Base-by-base conservation (phyloP, 35 echinoderm and acorn worm species). In the Chiridota heheva region DNA sequence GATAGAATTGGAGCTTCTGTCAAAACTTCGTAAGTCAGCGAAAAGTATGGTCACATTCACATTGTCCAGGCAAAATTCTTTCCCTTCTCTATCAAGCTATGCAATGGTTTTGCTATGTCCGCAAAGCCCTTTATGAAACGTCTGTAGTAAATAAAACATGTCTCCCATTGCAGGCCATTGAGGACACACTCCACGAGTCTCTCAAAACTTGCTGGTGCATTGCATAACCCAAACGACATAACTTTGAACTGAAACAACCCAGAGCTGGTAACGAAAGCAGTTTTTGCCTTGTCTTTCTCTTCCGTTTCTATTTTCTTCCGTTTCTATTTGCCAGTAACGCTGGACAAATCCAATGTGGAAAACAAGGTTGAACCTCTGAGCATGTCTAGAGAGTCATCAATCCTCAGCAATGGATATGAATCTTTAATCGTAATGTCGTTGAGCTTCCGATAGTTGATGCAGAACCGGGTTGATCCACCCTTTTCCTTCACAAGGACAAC, bases 351-450 rank as follows among this genome's bases (percentile, higher is more conserved):
- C 12, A 76, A 47, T 40, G 72, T 30, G 42, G 34, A 76, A 10
- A 66, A n/a, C n/a, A n/a, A n/a, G n/a, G n/a, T n/a, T 31, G 33
- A 31, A 26, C 22, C n/a, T 31, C 59, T 26, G n/a, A 26, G n/a
- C 33, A 26, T 22, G 33, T 7, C 22, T 63, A n/a, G n/a, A 63
- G 59, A 26, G 31, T 82, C 80, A 58, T 87, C 85, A 38, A 87
- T 80, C 30, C 85, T 42, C 0, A 75, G 85, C 12, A 87, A 17
- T 2, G 85, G 35, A n/a, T 74, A 75, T 56, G 60, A 60, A 58
- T 88, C 86, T 39, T 88, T 88, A 5, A 33, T 31, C 1, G 74
- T 88, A 12, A 80, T 36, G 55, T 66, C 56, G 40, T 87, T 87
- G 5, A 87, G 22, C 36, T 32, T 70, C 7, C 86, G 25, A 60